Conservation (phyloP, 2,797 vertebrate species). For the Champsocephalus gunnari region DNA sequence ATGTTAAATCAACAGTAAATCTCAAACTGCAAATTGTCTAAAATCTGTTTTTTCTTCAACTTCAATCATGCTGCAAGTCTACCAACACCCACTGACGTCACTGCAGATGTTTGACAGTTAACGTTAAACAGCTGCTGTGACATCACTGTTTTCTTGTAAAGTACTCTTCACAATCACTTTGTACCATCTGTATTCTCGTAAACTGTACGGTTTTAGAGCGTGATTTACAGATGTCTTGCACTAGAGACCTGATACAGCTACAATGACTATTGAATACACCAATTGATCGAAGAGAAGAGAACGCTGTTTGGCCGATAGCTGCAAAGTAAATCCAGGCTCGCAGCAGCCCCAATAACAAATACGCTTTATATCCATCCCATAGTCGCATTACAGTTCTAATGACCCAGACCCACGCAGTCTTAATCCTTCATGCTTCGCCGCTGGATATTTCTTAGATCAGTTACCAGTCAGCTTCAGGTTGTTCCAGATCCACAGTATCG, state of each 20-base stretch:
- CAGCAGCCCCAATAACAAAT: conserved; percentile 45
- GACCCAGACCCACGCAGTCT: conserved; percentile 39
- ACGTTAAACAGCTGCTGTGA: conserved; percentile 31
- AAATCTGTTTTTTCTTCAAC: conserved; percentile 19
- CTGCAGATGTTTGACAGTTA: conserved; percentile 30
- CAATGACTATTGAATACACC: conserved; percentile 35
- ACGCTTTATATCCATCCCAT: conserved; percentile 59
- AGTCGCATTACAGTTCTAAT: conserved; percentile 67
- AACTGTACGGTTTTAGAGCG: conserved; percentile 12
- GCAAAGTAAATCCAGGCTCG: conserved; percentile 42
- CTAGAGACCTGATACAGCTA: conserved; percentile 28
- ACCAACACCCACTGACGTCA: conserved; percentile 27
- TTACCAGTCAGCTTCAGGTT: conserved; percentile 51
- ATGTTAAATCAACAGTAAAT: not conserved
- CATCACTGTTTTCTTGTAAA: not conserved
- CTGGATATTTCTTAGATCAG: conserved; percentile 58
- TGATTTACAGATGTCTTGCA: conserved; percentile 26
- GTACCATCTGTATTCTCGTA: no score
- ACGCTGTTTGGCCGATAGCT: conserved; percentile 10
- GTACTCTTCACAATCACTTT: not conserved
- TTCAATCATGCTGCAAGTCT: not conserved
- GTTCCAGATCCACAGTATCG: conserved; percentile 46
- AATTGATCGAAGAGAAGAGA: conserved; percentile 10
- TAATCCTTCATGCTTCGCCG: conserved; percentile 52
- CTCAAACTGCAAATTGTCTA: not conserved